phyloP scores from a whole-genome alignment of 2,888 invertebrate genomes.

The Diloba caeruleocephala region DNA sequence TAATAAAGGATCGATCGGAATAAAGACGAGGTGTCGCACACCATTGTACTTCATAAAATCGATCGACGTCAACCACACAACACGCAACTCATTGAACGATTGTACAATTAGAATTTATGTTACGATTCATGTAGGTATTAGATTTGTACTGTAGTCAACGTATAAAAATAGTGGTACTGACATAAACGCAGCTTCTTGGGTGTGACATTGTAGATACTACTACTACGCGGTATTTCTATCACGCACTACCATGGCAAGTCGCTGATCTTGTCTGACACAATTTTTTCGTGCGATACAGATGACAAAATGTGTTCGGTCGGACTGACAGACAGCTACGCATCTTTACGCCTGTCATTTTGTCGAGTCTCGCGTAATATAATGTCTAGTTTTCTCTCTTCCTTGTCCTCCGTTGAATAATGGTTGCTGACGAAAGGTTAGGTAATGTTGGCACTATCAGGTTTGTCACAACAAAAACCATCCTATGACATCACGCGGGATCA shows the following conservation, averaged over 20 bases:
- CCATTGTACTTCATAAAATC: slow-evolving; percentile 45
- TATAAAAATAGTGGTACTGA: slow-evolving; percentile 45
- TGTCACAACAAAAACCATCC: too few relatives aligned
- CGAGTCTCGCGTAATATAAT: too few relatives aligned
- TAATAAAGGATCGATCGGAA: slow-evolving; percentile 15
- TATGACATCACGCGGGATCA: too few relatives aligned
- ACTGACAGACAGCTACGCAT: too few relatives aligned
- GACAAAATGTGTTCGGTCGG: too few relatives aligned
- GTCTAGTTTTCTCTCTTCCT: too few relatives aligned
- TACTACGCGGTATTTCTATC: too few relatives aligned
- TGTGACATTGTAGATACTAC: slow-evolving; percentile 8
- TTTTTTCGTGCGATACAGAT: too few relatives aligned
- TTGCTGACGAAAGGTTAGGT: slow-evolving; percentile 3
- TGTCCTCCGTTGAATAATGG: background rate
- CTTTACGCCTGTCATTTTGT: too few relatives aligned
- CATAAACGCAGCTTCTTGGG: slow-evolving; percentile 21
- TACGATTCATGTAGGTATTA: slow-evolving; percentile 35
- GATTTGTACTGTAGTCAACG: slow-evolving; percentile 35
- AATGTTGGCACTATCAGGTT: too few relatives aligned
- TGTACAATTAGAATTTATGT: slow-evolving; percentile 57
- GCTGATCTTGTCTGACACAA: too few relatives aligned
- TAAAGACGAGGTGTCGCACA: slow-evolving; percentile 20
- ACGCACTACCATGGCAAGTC: too few relatives aligned
- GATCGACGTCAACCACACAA: slow-evolving; percentile 44
- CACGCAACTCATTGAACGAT: slow-evolving; percentile 44